Conservation (phyloP, 2,113 vertebrate species). For the Nibea coibor region DNA sequence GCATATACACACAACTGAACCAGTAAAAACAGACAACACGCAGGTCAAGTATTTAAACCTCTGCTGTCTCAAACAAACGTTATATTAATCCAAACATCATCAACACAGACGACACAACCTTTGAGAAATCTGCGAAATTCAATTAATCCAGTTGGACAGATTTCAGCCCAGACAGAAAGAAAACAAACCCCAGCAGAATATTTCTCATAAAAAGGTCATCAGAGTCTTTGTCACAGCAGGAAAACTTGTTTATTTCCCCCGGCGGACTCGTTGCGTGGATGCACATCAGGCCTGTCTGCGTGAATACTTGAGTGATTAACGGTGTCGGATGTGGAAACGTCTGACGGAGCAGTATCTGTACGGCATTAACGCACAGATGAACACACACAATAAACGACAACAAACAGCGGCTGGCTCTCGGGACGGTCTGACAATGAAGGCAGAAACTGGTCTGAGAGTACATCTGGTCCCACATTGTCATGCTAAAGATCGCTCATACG, state of each 20-base stretch:
- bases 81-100: conserved; percentile 23
- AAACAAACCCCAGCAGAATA: conserved; percentile 1
- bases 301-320: conserved; percentile 55
- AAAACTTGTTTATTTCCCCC: conserved; percentile 51
- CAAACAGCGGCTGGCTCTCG: conserved; percentile 31
- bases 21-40: not conserved
- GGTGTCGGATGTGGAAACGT: conserved; percentile 46
- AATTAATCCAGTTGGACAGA: conserved; percentile 28
- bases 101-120: not conserved
- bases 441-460: conserved; percentile 16
- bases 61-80: not conserved
- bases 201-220: conserved; percentile 38
- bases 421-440: conserved; percentile 27
- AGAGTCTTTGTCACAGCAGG: conserved; percentile 36
- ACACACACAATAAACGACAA: conserved; percentile 29
- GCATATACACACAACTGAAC: not conserved
- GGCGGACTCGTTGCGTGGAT: not conserved
- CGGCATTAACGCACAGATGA: conserved; percentile 29
- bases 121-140: too few relatives aligned
- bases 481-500: conserved; percentile 9
- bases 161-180: conserved; percentile 12
- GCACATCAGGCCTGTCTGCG: conserved; percentile 18
- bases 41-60: not conserved
- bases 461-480: conserved; percentile 30
- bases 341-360: conserved; percentile 57